These are phyloP conservation scores for Polietes domitor DNA, from an alignment of 2,888 invertebrate genomes.

Conservation along the genomic window DNA sequence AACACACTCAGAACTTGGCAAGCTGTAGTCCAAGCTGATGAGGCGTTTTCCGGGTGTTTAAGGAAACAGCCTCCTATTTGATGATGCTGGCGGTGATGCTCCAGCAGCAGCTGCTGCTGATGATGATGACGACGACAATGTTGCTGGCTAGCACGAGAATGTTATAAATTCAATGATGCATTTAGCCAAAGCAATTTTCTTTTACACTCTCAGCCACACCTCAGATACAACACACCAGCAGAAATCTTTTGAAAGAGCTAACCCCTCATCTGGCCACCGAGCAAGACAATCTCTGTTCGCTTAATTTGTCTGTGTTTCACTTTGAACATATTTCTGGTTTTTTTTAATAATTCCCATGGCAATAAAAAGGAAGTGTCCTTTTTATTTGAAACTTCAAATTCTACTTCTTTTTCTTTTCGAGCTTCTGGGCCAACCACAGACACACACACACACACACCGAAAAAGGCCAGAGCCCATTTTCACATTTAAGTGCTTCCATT, in stretches of 20 bases:
- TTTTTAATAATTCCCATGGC: slow-evolving; percentile 48
- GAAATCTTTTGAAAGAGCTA: background rate
- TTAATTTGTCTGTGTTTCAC: slow-evolving; percentile 50
- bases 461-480: slow-evolving; percentile 54
- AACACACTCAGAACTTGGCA: slow-evolving; percentile 55
- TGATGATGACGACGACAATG: slow-evolving; percentile 32
- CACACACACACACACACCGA: background rate
- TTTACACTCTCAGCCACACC: slow-evolving; percentile 40
- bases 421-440: background rate
- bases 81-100: slow-evolving; percentile 56
- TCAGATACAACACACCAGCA: background rate
- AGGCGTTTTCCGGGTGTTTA: slow-evolving; percentile 21
- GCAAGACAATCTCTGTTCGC: slow-evolving; percentile 20
- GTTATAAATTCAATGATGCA: slow-evolving; percentile 70
- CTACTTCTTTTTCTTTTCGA: slow-evolving; percentile 24
- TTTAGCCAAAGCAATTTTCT: slow-evolving; percentile 64
- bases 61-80: slow-evolving; percentile 6
- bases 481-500: slow-evolving; percentile 62
- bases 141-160: slow-evolving; percentile 10
- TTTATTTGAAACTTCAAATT: slow-evolving; percentile 54
- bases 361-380: slow-evolving; percentile 65
- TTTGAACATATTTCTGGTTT: slow-evolving; percentile 38
- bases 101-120: background rate
- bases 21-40: slow-evolving; percentile 41
- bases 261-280: background rate